Percentiles rank a stretch among this genome's conserved stretches.
phyloP scores from a whole-genome alignment of 2,113 vertebrate species.

The Pachyramphus minor region DNA sequence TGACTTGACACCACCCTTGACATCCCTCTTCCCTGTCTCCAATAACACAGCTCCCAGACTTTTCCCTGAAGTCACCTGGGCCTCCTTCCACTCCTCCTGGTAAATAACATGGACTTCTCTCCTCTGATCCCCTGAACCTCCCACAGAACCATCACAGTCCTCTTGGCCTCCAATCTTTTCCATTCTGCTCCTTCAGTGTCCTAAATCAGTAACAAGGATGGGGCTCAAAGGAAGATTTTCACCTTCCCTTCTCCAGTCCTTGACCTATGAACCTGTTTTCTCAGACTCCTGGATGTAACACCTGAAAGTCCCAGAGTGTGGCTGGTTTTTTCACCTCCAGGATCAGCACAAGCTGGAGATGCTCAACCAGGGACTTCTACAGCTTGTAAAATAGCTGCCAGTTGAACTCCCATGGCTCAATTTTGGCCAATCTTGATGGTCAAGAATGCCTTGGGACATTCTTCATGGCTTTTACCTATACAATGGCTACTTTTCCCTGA shows the following conservation, averaged over 20 bases:
- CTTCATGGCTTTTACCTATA: neutral
- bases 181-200: neutral
- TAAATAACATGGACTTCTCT: accelerated
- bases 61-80: neutral
- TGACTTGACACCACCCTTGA: neutral
- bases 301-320: no score
- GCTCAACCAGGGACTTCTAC: neutral
- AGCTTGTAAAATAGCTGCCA: neutral
- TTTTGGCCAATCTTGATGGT: no score
- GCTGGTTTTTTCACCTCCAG: neutral
- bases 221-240: neutral
- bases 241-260: accelerated
- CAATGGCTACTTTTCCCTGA: neutral
- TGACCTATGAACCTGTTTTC: accelerated
- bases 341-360: neutral
- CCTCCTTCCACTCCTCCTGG: neutral
- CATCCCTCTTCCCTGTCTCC: neutral
- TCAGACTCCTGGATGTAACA: neutral
- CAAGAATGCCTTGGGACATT: neutral
- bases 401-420: neutral
- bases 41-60: accelerated
- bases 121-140: neutral
- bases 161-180: neutral
- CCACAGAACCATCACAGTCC: neutral
- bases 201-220: neutral